Conservation (phyloP, 2,113 vertebrate genomes). For the Halcyon senegalensis region DNA sequence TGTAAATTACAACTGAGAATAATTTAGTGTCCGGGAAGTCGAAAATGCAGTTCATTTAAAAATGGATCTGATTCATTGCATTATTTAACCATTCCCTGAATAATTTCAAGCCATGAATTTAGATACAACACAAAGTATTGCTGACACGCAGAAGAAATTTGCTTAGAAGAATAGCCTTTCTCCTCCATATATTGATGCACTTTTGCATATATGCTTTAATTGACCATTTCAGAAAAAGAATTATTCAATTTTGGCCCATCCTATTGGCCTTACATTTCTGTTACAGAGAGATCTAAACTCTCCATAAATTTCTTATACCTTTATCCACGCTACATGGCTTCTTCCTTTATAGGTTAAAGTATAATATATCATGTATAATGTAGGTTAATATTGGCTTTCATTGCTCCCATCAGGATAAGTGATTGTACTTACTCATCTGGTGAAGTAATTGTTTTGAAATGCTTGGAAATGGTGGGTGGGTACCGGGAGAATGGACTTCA, state of each 20-base stretch:
- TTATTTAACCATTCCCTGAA: slow-evolving; percentile 54
- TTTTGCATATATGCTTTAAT: slow-evolving; percentile 45
- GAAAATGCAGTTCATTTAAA: slow-evolving; percentile 42
- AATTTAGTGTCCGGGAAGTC: slow-evolving; percentile 30
- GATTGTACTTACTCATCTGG: not conserved
- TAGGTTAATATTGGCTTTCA: not conserved
- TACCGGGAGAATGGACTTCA: not conserved
- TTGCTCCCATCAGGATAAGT: not conserved
- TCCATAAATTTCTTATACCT: slow-evolving; percentile 18
- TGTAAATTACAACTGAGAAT: slow-evolving; percentile 61
- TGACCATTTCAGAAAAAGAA: slow-evolving; percentile 12
- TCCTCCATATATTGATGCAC: slow-evolving; percentile 8
- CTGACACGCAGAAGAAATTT: slow-evolving; percentile 39
- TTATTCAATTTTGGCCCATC: not conserved
- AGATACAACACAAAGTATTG: not conserved
- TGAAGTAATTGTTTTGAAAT: not conserved
- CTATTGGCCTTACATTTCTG: not conserved
- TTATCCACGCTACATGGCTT: not conserved
- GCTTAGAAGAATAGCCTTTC: slow-evolving; percentile 16
- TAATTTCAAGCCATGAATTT: slow-evolving; percentile 63
- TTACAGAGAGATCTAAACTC: not conserved
- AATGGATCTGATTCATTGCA: slow-evolving; percentile 29
- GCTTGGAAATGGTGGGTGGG: not conserved
- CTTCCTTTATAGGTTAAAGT: not conserved
- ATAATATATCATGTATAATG: not conserved